These are phyloP conservation scores for Siniperca knerii DNA, from an alignment of 2,113 vertebrate species.

Conservation along the genomic window DNA sequence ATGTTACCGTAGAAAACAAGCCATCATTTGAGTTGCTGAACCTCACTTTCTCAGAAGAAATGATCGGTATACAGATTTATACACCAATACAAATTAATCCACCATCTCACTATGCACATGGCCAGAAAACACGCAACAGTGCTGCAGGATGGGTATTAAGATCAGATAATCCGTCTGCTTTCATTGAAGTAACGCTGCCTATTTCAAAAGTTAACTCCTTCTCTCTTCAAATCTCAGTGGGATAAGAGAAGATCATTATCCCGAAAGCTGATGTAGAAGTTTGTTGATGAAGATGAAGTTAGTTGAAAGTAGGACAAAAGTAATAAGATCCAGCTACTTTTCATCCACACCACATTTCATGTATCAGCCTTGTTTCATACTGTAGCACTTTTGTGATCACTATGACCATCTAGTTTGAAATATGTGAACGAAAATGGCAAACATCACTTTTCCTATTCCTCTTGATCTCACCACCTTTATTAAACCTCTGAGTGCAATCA, in stretches of 20 bases:
- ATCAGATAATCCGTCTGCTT: slow-evolving; percentile 45
- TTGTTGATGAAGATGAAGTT: slow-evolving; percentile 51
- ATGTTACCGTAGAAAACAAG: background rate
- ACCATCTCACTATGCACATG: slow-evolving; percentile 31
- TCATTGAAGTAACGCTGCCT: slow-evolving; percentile 35
- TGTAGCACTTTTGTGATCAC: background rate
- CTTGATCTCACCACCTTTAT: slow-evolving; percentile 42
- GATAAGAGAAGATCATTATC: slow-evolving; percentile 71
- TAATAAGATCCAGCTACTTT: slow-evolving; percentile 62
- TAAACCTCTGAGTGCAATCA: slow-evolving; percentile 48
- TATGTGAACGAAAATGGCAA: slow-evolving; percentile 21
- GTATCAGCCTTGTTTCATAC: slow-evolving; percentile 15
- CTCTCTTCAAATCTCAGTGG: slow-evolving; percentile 48
- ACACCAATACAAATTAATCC: slow-evolving; percentile 48
- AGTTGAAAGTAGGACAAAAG: slow-evolving; percentile 73
- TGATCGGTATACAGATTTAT: slow-evolving; percentile 28
- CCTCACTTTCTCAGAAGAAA: slow-evolving; percentile 18
- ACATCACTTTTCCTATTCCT: slow-evolving; percentile 25
- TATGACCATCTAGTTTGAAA: slow-evolving; percentile 8
- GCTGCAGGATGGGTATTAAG: slow-evolving; percentile 39
- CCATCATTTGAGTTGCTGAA: background rate
- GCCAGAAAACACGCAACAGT: slow-evolving; percentile 28
- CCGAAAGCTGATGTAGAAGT: slow-evolving; percentile 42
- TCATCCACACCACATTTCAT: slow-evolving; percentile 33
- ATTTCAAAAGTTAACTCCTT: slow-evolving; percentile 59